Base-by-base conservation (phyloP, 2,888 invertebrate genomes). In the Acronicta leporina region DNA sequence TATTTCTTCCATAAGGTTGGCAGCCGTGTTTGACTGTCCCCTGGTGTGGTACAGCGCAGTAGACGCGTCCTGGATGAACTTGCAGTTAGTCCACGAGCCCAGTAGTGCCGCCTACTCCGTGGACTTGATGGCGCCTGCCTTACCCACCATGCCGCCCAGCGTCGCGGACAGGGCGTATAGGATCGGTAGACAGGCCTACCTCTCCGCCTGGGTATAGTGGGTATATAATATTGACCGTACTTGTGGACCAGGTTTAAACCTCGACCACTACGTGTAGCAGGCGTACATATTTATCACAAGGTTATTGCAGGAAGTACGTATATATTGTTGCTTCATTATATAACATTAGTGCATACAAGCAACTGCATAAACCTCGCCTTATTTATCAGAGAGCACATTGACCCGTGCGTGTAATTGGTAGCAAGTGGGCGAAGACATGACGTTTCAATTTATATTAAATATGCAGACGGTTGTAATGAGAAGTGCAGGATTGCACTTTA, bases 21-120 rank as follows among this genome's bases (percentile, higher is more conserved):
- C 85, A 5, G 75, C 84, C 3, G 65, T 89, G 0, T 90, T 79
- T 70, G 75, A 82, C 8, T 89, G 90, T 45, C 89, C 90, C 0
- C 69, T 90, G 38, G 78, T 89, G 49, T 90, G 90, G 89, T 89
- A 88, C 73, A 81, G 82, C 38, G 62, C 81, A 3, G 63, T 72
- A 13, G 89, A 88, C 53, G 77, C 83, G 0, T 82, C 77, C 35
- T 87, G 87, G 89, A 75, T 83, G 68, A 79, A 70, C 3, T 54
- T 87, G 44, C 81, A 80, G 45, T 67, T 89, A 62, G 69, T 89
- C 45, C 85, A 89, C 56, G 87, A 82, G 53, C 67, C 79, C 42
- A 80, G 80, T 62, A 85, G 79, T 63, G 77, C 87, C 0, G 80
- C 82, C 0, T 77, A 82, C 59, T 75, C 73, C 15, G 79, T 74